Conservation (phyloP, 2,113 vertebrate genomes). For the Neodontobutis hainanensis region DNA sequence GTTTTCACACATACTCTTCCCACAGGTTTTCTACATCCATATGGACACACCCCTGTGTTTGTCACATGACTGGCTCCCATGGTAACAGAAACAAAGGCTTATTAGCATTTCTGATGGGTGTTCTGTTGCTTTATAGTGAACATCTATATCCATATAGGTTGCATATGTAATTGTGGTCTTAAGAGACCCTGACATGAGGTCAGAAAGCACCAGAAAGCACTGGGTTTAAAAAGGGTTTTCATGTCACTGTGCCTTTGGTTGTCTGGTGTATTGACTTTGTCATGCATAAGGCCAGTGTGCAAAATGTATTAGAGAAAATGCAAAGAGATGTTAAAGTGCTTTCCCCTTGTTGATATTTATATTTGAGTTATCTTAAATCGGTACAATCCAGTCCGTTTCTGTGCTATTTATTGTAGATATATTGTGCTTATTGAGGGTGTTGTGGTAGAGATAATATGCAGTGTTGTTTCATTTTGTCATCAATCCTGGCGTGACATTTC, state of each 20-base stretch:
- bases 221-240: slow-evolving; percentile 57
- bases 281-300: slow-evolving; percentile 20
- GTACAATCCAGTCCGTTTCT: neutral
- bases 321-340: neutral
- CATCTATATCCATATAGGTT: neutral
- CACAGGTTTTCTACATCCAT: slow-evolving; percentile 46
- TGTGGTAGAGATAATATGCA: slow-evolving; percentile 26
- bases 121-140: slow-evolving; percentile 14
- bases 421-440: slow-evolving; percentile 30
- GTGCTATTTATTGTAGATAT: neutral
- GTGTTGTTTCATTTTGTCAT: slow-evolving; percentile 47
- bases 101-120: slow-evolving; percentile 50
- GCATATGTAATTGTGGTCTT: neutral
- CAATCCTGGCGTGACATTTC: slow-evolving; percentile 39
- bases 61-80: slow-evolving; percentile 62
- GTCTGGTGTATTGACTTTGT: slow-evolving; percentile 30
- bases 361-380: neutral
- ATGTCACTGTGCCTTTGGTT: slow-evolving; percentile 48
- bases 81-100: slow-evolving; percentile 52
- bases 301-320: neutral
- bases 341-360: slow-evolving; percentile 13
- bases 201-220: neutral
- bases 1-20: slow-evolving; percentile 13
- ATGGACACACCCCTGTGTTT: slow-evolving; percentile 48
- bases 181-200: no score